Base-by-base conservation (phyloP, 2,888 invertebrate genomes). In the Phyllotreta striolata region DNA sequence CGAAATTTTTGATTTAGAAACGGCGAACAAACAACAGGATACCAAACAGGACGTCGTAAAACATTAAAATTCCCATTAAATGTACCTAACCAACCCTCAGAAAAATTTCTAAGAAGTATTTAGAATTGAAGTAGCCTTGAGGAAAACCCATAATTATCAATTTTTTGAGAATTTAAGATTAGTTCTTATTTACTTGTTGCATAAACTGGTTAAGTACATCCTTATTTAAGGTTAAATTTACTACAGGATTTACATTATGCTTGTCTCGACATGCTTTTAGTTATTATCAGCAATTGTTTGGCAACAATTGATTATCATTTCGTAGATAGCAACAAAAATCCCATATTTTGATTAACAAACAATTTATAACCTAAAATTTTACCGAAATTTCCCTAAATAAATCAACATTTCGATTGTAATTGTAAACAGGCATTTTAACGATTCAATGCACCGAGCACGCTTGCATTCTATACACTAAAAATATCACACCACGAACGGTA, bases 11-110 rank as follows among this genome's bases (percentile, higher is more conserved):
- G n/a, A 14, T 47, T 47, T 47, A 12, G 24, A 47, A 47, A 6
- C 34, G 14, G 46, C 24, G 24, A 47, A 47, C 47, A 47, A 47
- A 47, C 14, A 47, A 47, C 47, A 47, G 47, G 47, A 47, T 47
- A 47, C 47, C 47, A n/a, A 47, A 47, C 47, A 47, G 47, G 47
- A 47, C 47, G 47, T 47, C 3, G 34, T 47, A 47, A 47, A 47
- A 47, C 14, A 24, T 14, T 34, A 67, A 64, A 67, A 64, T 67
- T 67, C 59, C 64, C 64, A 64, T 67, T 62, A 67, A 67, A 58
- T 67, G 58, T 64, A 62, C 62, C 55, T 47, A 60, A 60, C 59
- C 56, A 63, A 59, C 66, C 66, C 66, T 66, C 9, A 47, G 47
- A 14, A 47, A 47, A 47, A 8, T 47, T 47, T 47, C 47, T 14